These are phyloP conservation scores for Dendrophyllia cribrosa DNA, from an alignment of 64 coral and sea anemone species.

Conservation along the genomic window DNA sequence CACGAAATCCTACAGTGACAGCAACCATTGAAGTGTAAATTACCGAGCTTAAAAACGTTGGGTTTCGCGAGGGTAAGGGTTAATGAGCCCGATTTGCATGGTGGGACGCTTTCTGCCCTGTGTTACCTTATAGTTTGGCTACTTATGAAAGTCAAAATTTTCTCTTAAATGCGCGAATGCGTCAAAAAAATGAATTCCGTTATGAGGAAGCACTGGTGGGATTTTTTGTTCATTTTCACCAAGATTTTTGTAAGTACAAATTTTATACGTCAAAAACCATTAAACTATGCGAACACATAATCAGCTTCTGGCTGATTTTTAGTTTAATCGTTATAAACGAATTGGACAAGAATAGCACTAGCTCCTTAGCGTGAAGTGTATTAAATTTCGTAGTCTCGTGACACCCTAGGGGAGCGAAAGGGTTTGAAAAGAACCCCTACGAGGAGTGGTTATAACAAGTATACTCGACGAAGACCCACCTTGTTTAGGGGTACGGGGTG, in stretches of 20 bases:
- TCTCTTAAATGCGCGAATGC: constrained; percentile 13
- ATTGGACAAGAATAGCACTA: too few relatives aligned
- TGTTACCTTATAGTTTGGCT: constrained; percentile 3
- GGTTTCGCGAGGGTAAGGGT: neutral
- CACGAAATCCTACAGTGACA: too few relatives aligned
- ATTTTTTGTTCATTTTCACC: constrained; percentile 80
- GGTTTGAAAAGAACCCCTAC: too few relatives aligned
- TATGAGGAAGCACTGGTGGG: constrained; percentile 67
- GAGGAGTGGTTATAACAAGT: too few relatives aligned
- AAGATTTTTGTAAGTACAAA: constrained; percentile 89
- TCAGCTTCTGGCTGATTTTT: neutral
- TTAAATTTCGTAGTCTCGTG: too few relatives aligned
- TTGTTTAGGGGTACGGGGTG: too few relatives aligned
- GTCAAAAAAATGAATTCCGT: constrained; percentile 17
- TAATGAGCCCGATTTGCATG: neutral
- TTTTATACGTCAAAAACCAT: constrained; percentile 87
- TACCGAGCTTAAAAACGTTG: neutral
- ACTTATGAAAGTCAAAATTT: constrained; percentile 35
- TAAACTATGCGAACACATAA: constrained; percentile 69
- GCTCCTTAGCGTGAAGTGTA: too few relatives aligned
- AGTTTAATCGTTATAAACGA: too few relatives aligned
- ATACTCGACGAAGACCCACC: too few relatives aligned
- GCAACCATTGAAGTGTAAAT: too few relatives aligned
- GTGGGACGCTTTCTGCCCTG: constrained; percentile 16
- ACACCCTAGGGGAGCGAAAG: too few relatives aligned